Evolutionary conservation across 2,113 vertebrate species (phyloP).

Genomic region (Pagrus major): DNA sequence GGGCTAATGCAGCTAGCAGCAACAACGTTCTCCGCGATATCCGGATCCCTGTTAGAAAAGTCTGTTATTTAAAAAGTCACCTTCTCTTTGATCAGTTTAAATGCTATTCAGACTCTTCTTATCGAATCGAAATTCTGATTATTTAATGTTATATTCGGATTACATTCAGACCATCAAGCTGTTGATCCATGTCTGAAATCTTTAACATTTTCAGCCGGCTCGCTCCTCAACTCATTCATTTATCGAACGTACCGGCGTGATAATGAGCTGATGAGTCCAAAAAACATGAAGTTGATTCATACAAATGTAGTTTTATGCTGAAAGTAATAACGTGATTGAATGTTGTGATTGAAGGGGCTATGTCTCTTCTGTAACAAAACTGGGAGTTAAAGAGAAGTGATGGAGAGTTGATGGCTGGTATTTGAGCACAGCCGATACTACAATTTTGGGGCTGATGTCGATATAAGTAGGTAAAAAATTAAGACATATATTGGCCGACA

Average conservation of each 20-base stretch:
- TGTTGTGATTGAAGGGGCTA: too few species aligned
- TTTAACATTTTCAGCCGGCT: neutral
- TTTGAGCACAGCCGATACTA: too few species aligned
- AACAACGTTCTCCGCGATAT: fast-evolving
- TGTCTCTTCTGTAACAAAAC: too few species aligned
- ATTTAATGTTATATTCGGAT: neutral
- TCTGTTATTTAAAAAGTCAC: neutral
- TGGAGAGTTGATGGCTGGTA: too few species aligned
- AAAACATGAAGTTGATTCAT: too few species aligned
- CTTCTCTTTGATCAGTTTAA: fast-evolving
- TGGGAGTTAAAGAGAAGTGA: too few species aligned
- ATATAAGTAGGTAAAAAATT: too few species aligned
- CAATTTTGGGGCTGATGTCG: too few species aligned
- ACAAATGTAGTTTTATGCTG: too few species aligned
- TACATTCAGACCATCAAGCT: neutral
- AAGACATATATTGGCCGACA: too few species aligned
- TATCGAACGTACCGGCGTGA: neutral
- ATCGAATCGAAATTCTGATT: fast-evolving
- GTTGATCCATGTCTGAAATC: neutral
- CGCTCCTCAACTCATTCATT: neutral
- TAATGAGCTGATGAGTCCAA: too few species aligned
- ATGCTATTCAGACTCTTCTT: fast-evolving
- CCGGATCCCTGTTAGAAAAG: neutral
- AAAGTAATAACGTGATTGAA: too few species aligned
- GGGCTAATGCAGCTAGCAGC: neutral